Conservation (phyloP, 2,113 vertebrate genomes). For the Myodes glareolus region DNA sequence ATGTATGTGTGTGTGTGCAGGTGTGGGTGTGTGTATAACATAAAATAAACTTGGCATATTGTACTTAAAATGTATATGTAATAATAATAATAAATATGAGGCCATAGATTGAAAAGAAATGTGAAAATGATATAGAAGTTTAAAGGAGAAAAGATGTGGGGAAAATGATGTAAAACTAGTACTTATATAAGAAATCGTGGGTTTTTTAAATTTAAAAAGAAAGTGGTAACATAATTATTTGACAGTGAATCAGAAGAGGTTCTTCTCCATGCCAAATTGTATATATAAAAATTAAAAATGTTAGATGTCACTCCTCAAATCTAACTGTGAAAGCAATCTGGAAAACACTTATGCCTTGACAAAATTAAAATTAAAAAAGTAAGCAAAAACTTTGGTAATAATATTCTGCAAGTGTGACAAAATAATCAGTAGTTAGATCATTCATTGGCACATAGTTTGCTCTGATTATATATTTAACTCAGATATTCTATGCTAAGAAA, state of each 20-base stretch:
- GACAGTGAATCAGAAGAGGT: neutral
- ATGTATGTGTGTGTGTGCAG: neutral
- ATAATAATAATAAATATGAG: neutral
- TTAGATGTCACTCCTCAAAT: neutral
- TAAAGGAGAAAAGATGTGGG: neutral
- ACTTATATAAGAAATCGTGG: neutral
- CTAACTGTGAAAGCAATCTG: neutral
- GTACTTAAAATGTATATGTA: neutral
- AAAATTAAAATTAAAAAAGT: neutral
- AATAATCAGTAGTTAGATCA: neutral
- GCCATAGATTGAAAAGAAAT: neutral
- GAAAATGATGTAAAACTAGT: neutral
- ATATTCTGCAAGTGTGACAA: neutral
- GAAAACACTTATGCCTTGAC: neutral
- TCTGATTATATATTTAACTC: neutral
- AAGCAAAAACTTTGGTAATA: neutral
- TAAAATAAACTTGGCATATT: no score
- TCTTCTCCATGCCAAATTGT: neutral
- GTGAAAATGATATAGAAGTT: neutral
- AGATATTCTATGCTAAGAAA: neutral
- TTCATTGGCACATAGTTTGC: neutral
- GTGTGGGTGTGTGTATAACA: neutral
- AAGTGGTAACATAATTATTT: neutral
- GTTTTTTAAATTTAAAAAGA: neutral
- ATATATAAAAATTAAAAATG: neutral